Conservation (phyloP, 2,888 invertebrate genomes). For the Synergus gifuensis region DNA sequence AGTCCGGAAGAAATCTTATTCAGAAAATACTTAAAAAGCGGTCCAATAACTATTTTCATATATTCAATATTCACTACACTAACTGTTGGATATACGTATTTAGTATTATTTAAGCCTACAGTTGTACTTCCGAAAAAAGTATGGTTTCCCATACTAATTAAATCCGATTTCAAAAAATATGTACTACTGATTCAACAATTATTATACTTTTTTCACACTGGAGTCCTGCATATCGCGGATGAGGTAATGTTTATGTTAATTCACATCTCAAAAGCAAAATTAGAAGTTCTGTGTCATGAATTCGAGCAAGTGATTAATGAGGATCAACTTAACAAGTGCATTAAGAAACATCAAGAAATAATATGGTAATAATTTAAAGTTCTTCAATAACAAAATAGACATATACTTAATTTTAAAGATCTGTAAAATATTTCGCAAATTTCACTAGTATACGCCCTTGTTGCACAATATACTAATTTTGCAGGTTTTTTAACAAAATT, state of each 20-base stretch:
- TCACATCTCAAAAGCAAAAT: constrained; percentile 12
- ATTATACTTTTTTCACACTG: constrained; percentile 3
- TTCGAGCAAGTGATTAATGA: neutral
- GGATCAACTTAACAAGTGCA: neutral
- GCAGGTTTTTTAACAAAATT: neutral
- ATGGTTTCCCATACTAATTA: constrained; percentile 5
- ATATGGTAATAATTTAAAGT: neutral
- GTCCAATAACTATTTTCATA: constrained; percentile 7
- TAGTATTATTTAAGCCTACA: neutral
- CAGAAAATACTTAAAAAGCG: neutral
- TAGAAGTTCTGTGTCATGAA: constrained; percentile 4
- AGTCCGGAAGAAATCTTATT: neutral
- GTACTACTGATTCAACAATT: constrained; percentile 10
- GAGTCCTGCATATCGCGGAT: constrained; percentile 14
- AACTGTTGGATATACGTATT: neutral
- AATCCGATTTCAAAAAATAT: neutral
- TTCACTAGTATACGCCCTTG: too few relatives aligned
- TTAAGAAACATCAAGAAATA: constrained; percentile 17
- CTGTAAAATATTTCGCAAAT: too few relatives aligned
- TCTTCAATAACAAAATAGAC: neutral
- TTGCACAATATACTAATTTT: too few relatives aligned
- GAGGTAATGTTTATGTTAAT: constrained; percentile 10
- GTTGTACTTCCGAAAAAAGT: constrained; percentile 20
- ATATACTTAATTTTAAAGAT: too few relatives aligned
- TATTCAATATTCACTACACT: neutral